Evolutionary conservation across 2,113 vertebrate species (phyloP), one percentile per base, ranked within the genome.

Genomic region (Capricornis sumatraensis): DNA sequence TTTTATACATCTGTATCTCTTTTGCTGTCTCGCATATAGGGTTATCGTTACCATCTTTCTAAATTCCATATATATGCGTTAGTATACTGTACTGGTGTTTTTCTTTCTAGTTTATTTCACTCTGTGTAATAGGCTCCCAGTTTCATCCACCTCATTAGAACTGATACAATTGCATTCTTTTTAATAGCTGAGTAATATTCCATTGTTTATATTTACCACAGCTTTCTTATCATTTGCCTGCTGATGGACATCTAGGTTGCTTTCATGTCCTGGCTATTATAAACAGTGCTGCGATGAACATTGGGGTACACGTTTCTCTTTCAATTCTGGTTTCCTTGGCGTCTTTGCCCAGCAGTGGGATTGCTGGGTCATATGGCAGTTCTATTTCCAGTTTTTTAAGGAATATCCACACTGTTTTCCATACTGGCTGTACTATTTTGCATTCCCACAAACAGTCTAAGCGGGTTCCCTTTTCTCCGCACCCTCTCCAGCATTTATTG

Each of bases 401-500:
- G 62, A 64, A n/a, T n/a, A 15, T n/a, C 62, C 62, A 64, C 15
- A n/a, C 15, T 4, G 3, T 64, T 64, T 7, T n/a, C 62, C 62
- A 64, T 64, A 64, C 3, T n/a, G 30, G 33, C 7, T 17, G 7
- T 17, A 64, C 62, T 64, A 64, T 7, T 64, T n/a, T 64, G 7
- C 62, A n/a, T 64, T 64, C 62, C 62, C 3, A 64, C 30, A 16
- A 64, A n/a, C 30, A 64, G 30, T n/a, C 7, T 64, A n/a, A 64
- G 33, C 0, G 3, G 33, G 3, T n/a, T 64, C 15, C 15, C 30
- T 64, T n/a, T 64, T 64, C 30, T n/a, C 33, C 0, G 0, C 15
- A 64, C 7, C 15, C 3, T 64, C 62, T 64, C 62, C 15, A 64
- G 30, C 16, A 64, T n/a, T 64, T 64, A 64, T 64, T 64, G 30